Evolutionary conservation across 2,797 vertebrate species (phyloP), one percentile per base, ranked within the genome.

Genomic region (Trachurus trachurus): DNA sequence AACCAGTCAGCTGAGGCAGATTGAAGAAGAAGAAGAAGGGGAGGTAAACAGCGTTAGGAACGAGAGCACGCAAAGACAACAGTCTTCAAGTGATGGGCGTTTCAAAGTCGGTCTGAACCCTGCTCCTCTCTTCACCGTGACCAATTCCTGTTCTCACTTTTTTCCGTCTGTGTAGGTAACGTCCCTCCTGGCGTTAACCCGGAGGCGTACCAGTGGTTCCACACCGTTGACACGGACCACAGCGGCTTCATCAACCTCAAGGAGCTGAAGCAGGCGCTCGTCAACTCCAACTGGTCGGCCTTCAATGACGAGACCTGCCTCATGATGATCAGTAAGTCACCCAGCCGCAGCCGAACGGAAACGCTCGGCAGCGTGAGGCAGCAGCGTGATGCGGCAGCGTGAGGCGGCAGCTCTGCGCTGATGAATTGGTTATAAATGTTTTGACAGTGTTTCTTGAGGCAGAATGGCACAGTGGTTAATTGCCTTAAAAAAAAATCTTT

Each of bases 301-400:
- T 99, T 99, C 93, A 97, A 96, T 3, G 98, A 99, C 0, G 97
- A 99, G 91, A 98, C 97, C 1, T 99, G 98, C 83, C 92, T 96
- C 69, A 96, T 99, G 95, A 98, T 99, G 98, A 96, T 99, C 84
- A 99, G 98, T 99, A 90, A 97, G 98, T 96, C 5, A 2, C 8
- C 1, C 10, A 1, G 21, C 13, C 11, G 56, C 12, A 31, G 66
- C 31, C 9, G 10, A 44, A 8, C 31, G 16, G 64, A 71, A 26
- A 59, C 37, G n/a, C 9, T 69, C 31, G 19, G 13, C 31, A 61
- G 37, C 15, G 31, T 34, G 39, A 66, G 44, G 34, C 4, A 11
- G 21, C 4, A 11, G 21, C 16, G 31, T 34, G 39, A 66, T n/a
- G n/a, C 31, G 19, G 13, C 31, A 61, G 37, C 15, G 31, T 34